Evolutionary conservation across 2,113 vertebrate species (phyloP), one percentile per base, ranked within the genome.

Genomic region (Microtus ochrogaster): DNA sequence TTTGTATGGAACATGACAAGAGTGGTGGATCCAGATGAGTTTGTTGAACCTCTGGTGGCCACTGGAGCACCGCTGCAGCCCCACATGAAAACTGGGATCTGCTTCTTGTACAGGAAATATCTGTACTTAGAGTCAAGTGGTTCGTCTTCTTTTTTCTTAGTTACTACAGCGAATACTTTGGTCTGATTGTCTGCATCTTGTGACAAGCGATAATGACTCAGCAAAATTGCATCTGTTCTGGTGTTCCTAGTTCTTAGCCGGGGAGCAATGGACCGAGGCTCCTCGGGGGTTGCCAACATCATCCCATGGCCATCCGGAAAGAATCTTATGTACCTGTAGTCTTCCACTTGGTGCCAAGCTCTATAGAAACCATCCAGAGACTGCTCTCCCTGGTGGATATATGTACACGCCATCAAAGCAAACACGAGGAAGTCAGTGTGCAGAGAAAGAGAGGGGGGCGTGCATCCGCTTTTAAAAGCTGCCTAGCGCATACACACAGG

Each of bases 151-250:
- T 99, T 99, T 97, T 99, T 99, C 99, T 99, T 99, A 98, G 99
- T 99, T 98, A 99, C 99, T 91, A 99, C 99, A 98, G 99, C 99
- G 99, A 99, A 99, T 98, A 99, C 99, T 99, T 99, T 99, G 99
- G 99, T 99, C 99, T 99, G 99, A 99, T 99, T 99, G 99, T 99
- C 99, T 49, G 99, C 99, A 97, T 99, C 99, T 98, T 99, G 99
- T 98, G 99, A 99, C 97, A 99, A 99, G 98, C 99, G 99, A 98
- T 99, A 99, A 98, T 99, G 99, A 96, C 99, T 99, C 97, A 99
- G 96, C 93, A 99, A 98, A 98, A 99, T 99, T 98, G 99, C 99
- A 95, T 99, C 99, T 16, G 99, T 99, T 98, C 99, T 99, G 98
- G 98, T 97, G 97, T 99, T 99, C 97, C 98, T 99, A 90, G 98